Evolutionary conservation across 2,797 vertebrate genomes (phyloP).

Genomic region (Tachyglossus aculeatus): DNA sequence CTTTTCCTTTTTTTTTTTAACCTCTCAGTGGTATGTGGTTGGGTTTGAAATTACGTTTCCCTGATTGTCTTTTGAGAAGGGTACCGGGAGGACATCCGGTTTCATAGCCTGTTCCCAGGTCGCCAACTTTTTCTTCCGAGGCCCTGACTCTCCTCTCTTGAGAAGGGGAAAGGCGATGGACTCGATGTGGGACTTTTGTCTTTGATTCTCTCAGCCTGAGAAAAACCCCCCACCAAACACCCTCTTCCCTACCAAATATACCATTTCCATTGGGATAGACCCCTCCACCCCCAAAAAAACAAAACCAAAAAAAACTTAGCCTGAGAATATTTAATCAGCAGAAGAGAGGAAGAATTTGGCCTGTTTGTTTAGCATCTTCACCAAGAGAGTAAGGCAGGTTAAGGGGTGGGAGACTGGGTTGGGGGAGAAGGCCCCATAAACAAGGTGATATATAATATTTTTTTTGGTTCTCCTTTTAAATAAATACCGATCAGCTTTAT

Average conservation of each 20-base stretch:
- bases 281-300: constrained; percentile 66
- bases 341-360: constrained; percentile 68
- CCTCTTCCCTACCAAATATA: constrained; percentile 10
- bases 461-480: constrained; percentile 98
- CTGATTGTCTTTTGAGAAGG: constrained; percentile 48
- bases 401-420: constrained; percentile 66
- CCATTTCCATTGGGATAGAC: constrained; percentile 46
- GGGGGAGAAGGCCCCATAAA: constrained; percentile 96
- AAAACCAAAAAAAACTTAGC: constrained; percentile 49
- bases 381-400: constrained; percentile 75
- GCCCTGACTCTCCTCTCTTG: constrained; percentile 29
- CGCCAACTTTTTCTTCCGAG: constrained; percentile 39
- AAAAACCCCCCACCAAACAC: background rate
- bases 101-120: background rate
- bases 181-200: constrained; percentile 40
- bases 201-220: constrained; percentile 6
- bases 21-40: constrained; percentile 48
- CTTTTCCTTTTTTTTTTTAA: background rate
- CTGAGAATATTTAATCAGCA: constrained; percentile 66
- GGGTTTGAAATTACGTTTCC: constrained; percentile 52
- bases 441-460: constrained; percentile 99
- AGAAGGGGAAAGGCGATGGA: constrained; percentile 27
- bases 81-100: constrained; percentile 35
- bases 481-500: constrained; percentile 99
- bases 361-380: constrained; percentile 80